These are phyloP conservation scores for Dicranocentrus wangi DNA, from an alignment of 2,888 invertebrate species.

Conservation along the genomic window DNA sequence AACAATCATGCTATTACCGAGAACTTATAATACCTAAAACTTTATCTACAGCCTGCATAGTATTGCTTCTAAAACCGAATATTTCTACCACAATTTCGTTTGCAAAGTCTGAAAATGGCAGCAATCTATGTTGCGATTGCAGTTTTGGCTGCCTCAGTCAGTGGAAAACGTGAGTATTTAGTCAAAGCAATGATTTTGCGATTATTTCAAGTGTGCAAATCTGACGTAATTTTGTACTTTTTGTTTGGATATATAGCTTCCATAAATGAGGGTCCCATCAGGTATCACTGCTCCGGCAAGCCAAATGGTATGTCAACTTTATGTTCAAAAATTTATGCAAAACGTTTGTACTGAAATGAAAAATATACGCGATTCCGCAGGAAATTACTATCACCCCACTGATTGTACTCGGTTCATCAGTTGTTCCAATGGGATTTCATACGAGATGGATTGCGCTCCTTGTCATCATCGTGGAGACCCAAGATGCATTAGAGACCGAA, in stretches of 20 bases:
- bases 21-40: too few relatives aligned
- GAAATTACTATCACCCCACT: not conserved
- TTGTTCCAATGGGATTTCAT: not conserved
- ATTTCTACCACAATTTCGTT: too few relatives aligned
- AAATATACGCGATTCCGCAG: too few relatives aligned
- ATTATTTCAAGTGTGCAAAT: not conserved
- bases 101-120: too few relatives aligned
- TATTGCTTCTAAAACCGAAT: too few relatives aligned
- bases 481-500: not conserved
- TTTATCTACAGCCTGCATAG: too few relatives aligned
- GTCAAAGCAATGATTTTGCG: not conserved
- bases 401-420: not conserved
- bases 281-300: not conserved
- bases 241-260: not conserved
- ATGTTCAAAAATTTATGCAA: too few relatives aligned
- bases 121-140: not conserved
- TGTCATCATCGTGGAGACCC: not conserved
- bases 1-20: too few relatives aligned
- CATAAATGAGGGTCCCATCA: not conserved
- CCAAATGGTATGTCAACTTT: too few relatives aligned
- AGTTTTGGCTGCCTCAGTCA: slow-evolving; percentile 5
- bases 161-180: slow-evolving; percentile 9
- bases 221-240: not conserved
- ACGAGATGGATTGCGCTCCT: not conserved
- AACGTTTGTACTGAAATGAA: too few relatives aligned